Conservation (phyloP, 1,140 invertebrate genomes). For the Apis dorsata region DNA sequence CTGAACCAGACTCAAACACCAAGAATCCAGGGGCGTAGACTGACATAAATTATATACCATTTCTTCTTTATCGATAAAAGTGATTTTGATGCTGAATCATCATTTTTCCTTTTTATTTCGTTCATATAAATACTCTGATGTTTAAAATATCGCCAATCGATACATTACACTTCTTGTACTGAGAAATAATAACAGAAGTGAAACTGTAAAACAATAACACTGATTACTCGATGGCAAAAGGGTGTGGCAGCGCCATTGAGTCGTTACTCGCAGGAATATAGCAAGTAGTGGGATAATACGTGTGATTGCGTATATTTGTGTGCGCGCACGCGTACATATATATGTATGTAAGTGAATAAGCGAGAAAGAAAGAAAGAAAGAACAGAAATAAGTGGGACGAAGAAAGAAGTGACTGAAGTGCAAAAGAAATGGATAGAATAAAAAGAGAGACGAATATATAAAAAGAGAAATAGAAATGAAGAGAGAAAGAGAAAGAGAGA, state of each 20-base stretch:
- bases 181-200: slow-evolving; percentile 59
- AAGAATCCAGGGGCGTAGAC: slow-evolving; percentile 41
- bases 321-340: slow-evolving; percentile 1
- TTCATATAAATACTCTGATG: background rate
- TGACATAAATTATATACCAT: slow-evolving; percentile 18
- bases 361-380: slow-evolving; percentile 28
- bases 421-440: slow-evolving; percentile 51
- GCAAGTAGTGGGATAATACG: slow-evolving; percentile 67
- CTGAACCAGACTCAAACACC: slow-evolving; percentile 16
- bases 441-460: slow-evolving; percentile 43
- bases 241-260: slow-evolving; percentile 80
- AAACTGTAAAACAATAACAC: slow-evolving; percentile 78
- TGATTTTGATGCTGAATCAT: background rate
- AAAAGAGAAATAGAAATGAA: slow-evolving; percentile 49
- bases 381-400: background rate
- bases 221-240: slow-evolving; percentile 79
- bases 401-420: slow-evolving; percentile 45
- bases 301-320: slow-evolving; percentile 36
- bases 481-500: slow-evolving; percentile 47
- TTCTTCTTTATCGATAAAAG: background rate
- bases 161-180: slow-evolving; percentile 48
- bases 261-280: slow-evolving; percentile 78
- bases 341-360: slow-evolving; percentile 32
- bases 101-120: background rate
- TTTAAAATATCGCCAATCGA: slow-evolving; percentile 53